Conservation (phyloP, 2,797 vertebrate species). For the Catharus ustulatus region DNA sequence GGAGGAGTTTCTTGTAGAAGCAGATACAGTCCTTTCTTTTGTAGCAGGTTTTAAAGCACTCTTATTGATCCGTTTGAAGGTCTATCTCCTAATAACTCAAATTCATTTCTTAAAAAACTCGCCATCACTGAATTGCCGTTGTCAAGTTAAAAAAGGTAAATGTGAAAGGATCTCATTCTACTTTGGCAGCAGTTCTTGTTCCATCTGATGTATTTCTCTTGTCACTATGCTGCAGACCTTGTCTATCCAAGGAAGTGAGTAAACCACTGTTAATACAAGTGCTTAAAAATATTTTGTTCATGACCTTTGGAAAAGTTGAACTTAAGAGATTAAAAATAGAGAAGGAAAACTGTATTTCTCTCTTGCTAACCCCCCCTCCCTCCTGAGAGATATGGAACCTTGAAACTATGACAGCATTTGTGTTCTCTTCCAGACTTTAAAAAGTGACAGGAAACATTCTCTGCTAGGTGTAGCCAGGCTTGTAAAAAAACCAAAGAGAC, state of each 20-base stretch:
- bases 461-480: neutral
- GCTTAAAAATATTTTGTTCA: slow-evolving; percentile 4
- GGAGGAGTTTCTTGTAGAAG: neutral
- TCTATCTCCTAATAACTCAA: neutral
- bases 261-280: neutral
- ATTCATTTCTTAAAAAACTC: neutral
- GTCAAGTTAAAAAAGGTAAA: neutral
- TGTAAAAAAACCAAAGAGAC: rapidly evolving
- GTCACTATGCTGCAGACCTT: neutral
- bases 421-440: neutral
- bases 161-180: neutral
- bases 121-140: neutral
- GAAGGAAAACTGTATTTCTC: neutral
- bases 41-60: neutral
- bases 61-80: neutral
- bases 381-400: neutral
- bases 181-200: neutral
- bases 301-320: slow-evolving; percentile 9
- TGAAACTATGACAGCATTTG: neutral
- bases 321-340: neutral
- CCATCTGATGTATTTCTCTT: neutral
- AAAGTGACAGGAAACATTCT: neutral
- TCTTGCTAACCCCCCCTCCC: neutral
- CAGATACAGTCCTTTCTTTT: neutral
- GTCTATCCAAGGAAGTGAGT: neutral